Evolutionary conservation across 2,888 invertebrate genomes (phyloP), one percentile per base, ranked within the genome.

Genomic region (Nudaria mundana): DNA sequence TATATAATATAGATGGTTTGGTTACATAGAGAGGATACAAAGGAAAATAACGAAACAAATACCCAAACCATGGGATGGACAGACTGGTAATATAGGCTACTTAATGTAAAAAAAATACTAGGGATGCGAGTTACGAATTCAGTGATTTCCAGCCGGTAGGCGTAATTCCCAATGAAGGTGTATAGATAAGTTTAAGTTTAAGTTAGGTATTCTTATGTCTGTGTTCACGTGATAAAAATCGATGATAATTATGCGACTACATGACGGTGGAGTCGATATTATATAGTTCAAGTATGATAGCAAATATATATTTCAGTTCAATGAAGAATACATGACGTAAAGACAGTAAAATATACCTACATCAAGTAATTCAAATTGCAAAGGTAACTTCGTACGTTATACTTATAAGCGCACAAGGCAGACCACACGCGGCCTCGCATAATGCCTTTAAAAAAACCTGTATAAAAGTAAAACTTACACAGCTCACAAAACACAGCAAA

Each of bases 351-450:
- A 8, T 20, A 20, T 20, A 28, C n/a, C 18, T 25, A 6, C 5
- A 5, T 2, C 11, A 28, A 23, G 14, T 18, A 13, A 30, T 15
- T 4, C 1, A 10, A 11, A 12, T 39, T 24, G 32, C 26, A 34
- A 33, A 35, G 34, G 35, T 13, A 31, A 12, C 4, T 32, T 35
- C 18, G 14, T 10, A 37, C 10, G 32, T 12, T 20, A 11, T 11
- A 6, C 3, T n/a, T n/a, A n/a, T n/a, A n/a, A 30, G 23, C 30
- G 20, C 29, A 48, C 28, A 18, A 41, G 41, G 20, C 37, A 20
- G 67, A 70, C 70, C 74, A 69, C 72, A 73, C 68, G 67, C 72
- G 69, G 63, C 37, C 49, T 62, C 52, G 28, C 38, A 34, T 36
- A 42, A 44, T 46, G 48, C 41, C 53, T 46, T 45, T 50, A 42